phyloP scores from a whole-genome alignment of 2,888 invertebrate genomes.

The Drosophila percnosoma region DNA sequence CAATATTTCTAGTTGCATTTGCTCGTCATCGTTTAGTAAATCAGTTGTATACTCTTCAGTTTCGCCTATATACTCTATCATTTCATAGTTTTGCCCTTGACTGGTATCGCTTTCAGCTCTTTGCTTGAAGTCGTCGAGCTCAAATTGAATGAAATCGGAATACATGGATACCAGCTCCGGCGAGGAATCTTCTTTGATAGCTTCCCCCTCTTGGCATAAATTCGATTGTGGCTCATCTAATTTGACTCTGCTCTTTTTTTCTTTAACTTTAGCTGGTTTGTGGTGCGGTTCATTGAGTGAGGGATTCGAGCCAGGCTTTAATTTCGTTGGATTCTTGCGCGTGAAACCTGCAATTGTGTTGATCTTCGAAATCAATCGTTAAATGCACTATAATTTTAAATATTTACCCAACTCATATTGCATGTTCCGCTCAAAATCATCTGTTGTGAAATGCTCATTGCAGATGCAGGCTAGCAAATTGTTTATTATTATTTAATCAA shows the following conservation, averaged over 20 bases:
- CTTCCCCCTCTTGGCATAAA: not conserved
- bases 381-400: not conserved
- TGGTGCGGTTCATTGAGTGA: conserved; percentile 29
- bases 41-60: conserved; percentile 10
- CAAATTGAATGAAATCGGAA: not conserved
- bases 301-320: conserved; percentile 52
- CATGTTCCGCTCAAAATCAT: conserved; percentile 64
- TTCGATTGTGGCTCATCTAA: not conserved
- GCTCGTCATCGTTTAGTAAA: not conserved
- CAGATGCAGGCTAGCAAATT: conserved; percentile 55
- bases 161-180: not conserved
- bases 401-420: conserved; percentile 60
- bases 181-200: not conserved
- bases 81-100: conserved; percentile 15
- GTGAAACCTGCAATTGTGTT: conserved; percentile 41
- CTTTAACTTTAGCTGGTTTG: not conserved
- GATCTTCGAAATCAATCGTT: not conserved
- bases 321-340: conserved; percentile 58
- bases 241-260: not conserved
- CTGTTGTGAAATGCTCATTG: conserved; percentile 54
- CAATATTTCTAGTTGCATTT: conserved; percentile 32
- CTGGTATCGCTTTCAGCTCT: conserved; percentile 2
- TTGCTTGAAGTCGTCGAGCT: conserved; percentile 7
- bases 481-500: not conserved
- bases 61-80: conserved; percentile 35